phyloP scores from a whole-genome alignment of 2,888 invertebrate species.

The Stenchaetothrips biformis region DNA sequence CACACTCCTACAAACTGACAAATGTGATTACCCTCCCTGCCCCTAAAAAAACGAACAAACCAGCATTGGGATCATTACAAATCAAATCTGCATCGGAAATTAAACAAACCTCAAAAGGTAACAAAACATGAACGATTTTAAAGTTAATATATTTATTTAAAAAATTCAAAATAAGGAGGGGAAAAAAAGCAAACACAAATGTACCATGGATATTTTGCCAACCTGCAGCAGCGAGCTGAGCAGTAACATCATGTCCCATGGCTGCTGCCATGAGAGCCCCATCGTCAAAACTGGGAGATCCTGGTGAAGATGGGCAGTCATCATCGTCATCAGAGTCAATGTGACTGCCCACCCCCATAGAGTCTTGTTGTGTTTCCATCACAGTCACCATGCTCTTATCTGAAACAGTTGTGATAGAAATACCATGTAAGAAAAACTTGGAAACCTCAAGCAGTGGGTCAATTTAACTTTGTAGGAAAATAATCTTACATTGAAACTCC shows the following conservation, averaged over 20 bases:
- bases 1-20: no score
- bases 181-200: conserved; percentile 37
- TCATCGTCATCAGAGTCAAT: conserved; percentile 62
- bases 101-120: no score
- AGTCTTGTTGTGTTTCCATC: conserved; percentile 30
- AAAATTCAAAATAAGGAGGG: conserved; percentile 30
- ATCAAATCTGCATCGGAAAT: no score
- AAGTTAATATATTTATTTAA: neutral
- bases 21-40: no score
- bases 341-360: conserved; percentile 33
- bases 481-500: neutral
- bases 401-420: neutral
- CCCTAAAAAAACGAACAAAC: no score
- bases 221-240: conserved; percentile 94
- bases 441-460: neutral
- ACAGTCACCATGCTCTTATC: conserved; percentile 27
- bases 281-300: conserved; percentile 66
- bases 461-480: neutral
- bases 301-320: conserved; percentile 62
- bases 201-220: conserved; percentile 51
- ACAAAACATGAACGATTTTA: neutral
- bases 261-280: conserved; percentile 77
- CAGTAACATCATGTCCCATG: conserved; percentile 90
- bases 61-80: no score
- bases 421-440: neutral